Evolutionary conservation across 2,113 vertebrate species (phyloP).

Genomic region (Apodemus speciosus): DNA sequence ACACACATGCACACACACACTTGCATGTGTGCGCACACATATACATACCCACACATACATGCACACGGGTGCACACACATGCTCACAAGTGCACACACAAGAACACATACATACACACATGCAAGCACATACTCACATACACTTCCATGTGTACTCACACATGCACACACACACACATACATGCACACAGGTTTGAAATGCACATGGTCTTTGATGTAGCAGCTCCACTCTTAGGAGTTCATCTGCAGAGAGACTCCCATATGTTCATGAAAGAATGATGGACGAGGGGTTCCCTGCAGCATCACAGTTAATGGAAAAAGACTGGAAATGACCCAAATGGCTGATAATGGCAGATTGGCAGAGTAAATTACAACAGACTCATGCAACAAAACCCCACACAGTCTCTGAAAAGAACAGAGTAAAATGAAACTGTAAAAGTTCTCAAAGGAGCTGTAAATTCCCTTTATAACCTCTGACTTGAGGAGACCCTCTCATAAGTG

Average conservation of each 20-base stretch:
- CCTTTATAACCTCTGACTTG: conserved; percentile 52
- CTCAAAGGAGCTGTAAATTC: conserved; percentile 66
- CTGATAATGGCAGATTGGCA: neutral
- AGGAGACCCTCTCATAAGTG: conserved; percentile 10
- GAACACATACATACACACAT: too few relatives aligned
- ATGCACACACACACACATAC: neutral
- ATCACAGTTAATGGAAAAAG: neutral
- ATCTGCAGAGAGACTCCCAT: neutral
- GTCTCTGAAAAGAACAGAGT: conserved; percentile 43
- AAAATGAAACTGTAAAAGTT: conserved; percentile 55
- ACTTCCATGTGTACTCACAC: neutral
- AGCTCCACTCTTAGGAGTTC: neutral
- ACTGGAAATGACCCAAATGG: neutral
- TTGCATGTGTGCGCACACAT: too few relatives aligned
- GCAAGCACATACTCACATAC: neutral
- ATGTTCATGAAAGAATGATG: neutral
- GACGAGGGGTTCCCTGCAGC: neutral
- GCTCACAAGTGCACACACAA: neutral
- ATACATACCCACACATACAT: too few relatives aligned
- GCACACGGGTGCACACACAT: neutral
- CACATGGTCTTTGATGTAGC: conserved; percentile 49
- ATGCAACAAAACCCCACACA: neutral
- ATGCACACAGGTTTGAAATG: neutral
- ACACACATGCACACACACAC: too few relatives aligned
- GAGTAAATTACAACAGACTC: conserved; percentile 3